A percentile compares a stretch with the other conserved stretches of the same genome.
Conservation (phyloP, 2,888 invertebrate genomes). For the Drosophila putrida region DNA sequence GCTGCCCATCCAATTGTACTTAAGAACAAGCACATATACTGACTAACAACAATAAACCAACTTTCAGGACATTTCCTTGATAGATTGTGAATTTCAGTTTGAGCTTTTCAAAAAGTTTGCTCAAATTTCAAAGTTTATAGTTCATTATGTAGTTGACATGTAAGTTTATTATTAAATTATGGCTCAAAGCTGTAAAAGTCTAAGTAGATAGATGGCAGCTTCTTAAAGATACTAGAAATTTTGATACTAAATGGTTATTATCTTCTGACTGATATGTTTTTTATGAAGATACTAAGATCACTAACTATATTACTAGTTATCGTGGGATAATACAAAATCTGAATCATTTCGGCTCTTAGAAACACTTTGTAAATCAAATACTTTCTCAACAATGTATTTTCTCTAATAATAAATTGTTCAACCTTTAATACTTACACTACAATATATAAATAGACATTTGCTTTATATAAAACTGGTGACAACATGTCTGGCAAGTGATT, state of each 20-base stretch:
- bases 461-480: conserved; percentile 14
- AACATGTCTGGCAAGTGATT: conserved; percentile 27
- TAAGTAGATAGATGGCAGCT: background rate
- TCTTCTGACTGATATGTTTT: too few species aligned
- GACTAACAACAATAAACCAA: background rate
- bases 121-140: background rate
- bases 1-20: conserved; percentile 6
- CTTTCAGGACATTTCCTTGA: conserved; percentile 8
- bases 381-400: background rate
- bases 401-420: background rate
- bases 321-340: too few species aligned
- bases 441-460: background rate
- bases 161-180: background rate
- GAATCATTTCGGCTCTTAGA: too few species aligned
- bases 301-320: too few species aligned
- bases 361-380: background rate
- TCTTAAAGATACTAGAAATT: too few species aligned
- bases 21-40: background rate
- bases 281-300: too few species aligned
- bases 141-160: background rate
- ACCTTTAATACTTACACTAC: conserved; percentile 31
- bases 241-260: background rate
- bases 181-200: background rate
- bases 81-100: background rate
- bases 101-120: background rate